A percentile compares a stretch with the other conserved stretches of the same genome.
These are phyloP conservation scores for Chorisops tibialis DNA, from an alignment of 2,888 invertebrate genomes.

Conservation along the genomic window DNA sequence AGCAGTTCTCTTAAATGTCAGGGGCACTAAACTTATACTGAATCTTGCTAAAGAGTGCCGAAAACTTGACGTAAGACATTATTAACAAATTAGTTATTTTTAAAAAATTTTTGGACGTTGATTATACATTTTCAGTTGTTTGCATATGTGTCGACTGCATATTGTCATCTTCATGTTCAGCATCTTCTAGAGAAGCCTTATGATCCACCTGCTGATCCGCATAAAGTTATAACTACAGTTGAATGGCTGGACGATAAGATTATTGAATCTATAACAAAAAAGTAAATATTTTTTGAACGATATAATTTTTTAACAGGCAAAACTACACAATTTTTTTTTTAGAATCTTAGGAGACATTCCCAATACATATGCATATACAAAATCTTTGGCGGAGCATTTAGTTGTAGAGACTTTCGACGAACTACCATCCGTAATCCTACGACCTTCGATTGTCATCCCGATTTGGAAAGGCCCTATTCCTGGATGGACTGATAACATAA, in stretches of 20 bases:
- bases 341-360: conserved; percentile 74
- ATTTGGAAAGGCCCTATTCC: conserved; percentile 67
- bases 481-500: conserved; percentile 92
- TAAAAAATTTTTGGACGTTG: neutral
- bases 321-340: conserved; percentile 38
- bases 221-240: conserved; percentile 69
- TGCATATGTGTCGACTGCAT: conserved; percentile 79
- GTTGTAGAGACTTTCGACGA: conserved; percentile 73
- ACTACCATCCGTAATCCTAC: conserved; percentile 74
- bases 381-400: conserved; percentile 82
- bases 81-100: neutral
- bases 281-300: conserved; percentile 52
- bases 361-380: conserved; percentile 92
- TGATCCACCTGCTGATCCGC: conserved; percentile 74
- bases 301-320: conserved; percentile 1
- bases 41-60: conserved; percentile 75
- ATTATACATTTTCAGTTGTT: conserved; percentile 52
- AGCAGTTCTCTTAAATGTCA: conserved; percentile 87
- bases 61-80: conserved; percentile 63
- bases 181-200: conserved; percentile 82
- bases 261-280: conserved; percentile 61
- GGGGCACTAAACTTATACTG: conserved; percentile 85
- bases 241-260: conserved; percentile 77
- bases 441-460: conserved; percentile 89
- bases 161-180: conserved; percentile 82